Base-by-base conservation (phyloP, 2,888 invertebrate genomes). In the Homarus gammarus region DNA sequence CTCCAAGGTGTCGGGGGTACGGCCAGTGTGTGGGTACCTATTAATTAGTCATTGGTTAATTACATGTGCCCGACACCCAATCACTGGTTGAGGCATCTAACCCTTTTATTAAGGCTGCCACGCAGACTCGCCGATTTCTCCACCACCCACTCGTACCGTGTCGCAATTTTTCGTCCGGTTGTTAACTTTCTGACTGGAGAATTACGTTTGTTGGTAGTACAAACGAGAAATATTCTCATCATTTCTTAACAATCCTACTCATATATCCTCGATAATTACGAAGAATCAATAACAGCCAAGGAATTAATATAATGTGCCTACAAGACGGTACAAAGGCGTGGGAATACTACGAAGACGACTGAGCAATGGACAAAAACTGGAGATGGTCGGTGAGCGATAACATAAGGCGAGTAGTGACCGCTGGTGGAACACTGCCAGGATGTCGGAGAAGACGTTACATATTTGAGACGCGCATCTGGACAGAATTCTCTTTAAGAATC, bases 1-100 rank as follows among this genome's bases (percentile, higher is more conserved):
- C 75, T 61, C 33, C 33, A 61, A 84, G 84, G 84, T 84, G 84
- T 84, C 40, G 84, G 84, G 38, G 75, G 49, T 61, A 61, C 84
- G 44, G 73, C 61, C 64, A 75, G 84, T 51, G 75, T 75, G 84
- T 56, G 73, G 56, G 75, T 75, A 84, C 84, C 84, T 84, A 84
- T 84, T 84, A 84, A 84, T 84, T 84, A 84, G 75, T 84, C 84
- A 84, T 84, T 84, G 84, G 84, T 75, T 84, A 84, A 84, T 84
- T 84, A 84, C 84, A 84, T 84, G 84, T 84, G 64, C 56, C 84
- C 84, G 84, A 73, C 84, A 84, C 84, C 84, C 84, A 84, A 84
- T 84, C 84, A 61, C 84, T 61, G 75, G 84, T 84, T 84, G 61
- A 64, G 75, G 75, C 84, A 84, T 84, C 75, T 75, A 84, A 84